Conservation (phyloP, 2,113 vertebrate species). For the Cepphus grylle region DNA sequence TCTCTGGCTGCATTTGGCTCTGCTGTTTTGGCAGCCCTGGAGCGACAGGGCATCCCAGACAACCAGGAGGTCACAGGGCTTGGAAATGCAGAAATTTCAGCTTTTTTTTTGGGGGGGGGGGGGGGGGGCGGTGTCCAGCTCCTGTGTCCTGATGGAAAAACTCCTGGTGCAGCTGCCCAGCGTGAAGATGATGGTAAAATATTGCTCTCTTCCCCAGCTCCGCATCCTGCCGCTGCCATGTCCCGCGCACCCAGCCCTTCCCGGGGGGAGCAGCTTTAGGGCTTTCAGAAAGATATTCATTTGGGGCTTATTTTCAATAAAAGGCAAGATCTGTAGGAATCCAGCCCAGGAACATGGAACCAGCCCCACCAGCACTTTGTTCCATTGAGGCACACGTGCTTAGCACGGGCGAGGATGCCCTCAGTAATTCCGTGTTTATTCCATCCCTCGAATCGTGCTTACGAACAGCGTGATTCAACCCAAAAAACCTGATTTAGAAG, state of each 20-base stretch:
- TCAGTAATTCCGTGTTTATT: not conserved
- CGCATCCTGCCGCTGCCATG: rapidly evolving
- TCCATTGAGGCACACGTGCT: not conserved
- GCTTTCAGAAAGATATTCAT: not conserved
- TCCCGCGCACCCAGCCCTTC: not conserved
- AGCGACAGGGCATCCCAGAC: rapidly evolving
- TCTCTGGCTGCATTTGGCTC: not conserved
- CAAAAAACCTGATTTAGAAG: not conserved
- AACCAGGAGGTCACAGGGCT: too few relatives aligned
- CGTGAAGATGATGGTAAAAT: not conserved
- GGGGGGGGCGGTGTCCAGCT: too few relatives aligned
- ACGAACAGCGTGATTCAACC: not conserved
- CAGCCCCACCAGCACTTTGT: not conserved
- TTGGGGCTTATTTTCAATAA: not conserved
- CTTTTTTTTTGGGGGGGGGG: not conserved
- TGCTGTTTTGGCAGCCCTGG: not conserved
- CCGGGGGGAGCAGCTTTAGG: not conserved
- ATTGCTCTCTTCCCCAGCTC: not conserved
- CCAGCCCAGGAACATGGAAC: not conserved
- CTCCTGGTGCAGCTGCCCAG: not conserved
- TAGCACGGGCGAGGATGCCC: not conserved
- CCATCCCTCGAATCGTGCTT: not conserved
- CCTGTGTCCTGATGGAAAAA: not conserved
- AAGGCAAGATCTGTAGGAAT: not conserved
- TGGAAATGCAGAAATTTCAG: not conserved